Percentiles rank a stretch among this genome's conserved stretches.
phyloP scores from a whole-genome alignment of 2,797 vertebrate species.

The Tiaroga cobitis region DNA sequence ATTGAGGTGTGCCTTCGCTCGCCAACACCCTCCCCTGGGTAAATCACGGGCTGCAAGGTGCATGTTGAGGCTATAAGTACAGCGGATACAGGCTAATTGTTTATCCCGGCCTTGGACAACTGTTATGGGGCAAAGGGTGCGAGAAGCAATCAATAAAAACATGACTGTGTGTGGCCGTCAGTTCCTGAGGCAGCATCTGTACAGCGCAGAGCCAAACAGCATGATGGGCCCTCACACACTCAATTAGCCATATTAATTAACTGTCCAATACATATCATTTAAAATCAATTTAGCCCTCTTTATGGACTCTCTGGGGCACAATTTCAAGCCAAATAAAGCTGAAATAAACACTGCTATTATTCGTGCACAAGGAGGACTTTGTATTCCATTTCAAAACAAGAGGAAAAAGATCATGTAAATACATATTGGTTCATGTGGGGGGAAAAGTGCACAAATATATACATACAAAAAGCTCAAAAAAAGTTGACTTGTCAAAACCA shows the following conservation, averaged over 20 bases:
- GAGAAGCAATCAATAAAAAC: slow-evolving; percentile 72
- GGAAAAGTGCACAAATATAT: neutral
- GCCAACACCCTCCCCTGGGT: slow-evolving; percentile 57
- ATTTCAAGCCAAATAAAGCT: slow-evolving; percentile 76
- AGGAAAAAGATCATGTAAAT: neutral
- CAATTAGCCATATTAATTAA: slow-evolving; percentile 82
- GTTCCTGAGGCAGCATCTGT: slow-evolving; percentile 63
- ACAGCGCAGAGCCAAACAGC: slow-evolving; percentile 63
- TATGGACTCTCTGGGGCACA: slow-evolving; percentile 60
- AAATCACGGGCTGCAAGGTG: slow-evolving; percentile 69
- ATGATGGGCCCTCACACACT: slow-evolving; percentile 75
- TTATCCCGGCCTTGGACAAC: slow-evolving; percentile 59
- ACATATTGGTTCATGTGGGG: neutral
- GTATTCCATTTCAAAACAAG: neutral
- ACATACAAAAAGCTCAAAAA: slow-evolving; percentile 55
- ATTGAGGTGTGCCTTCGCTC: slow-evolving; percentile 49
- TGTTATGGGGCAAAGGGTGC: slow-evolving; percentile 61
- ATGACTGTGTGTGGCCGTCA: slow-evolving; percentile 57
- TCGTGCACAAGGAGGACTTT: slow-evolving; percentile 69
- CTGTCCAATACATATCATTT: slow-evolving; percentile 72
- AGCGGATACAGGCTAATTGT: slow-evolving; percentile 65
- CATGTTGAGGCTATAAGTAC: slow-evolving; percentile 65
- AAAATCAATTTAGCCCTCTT: slow-evolving; percentile 76
- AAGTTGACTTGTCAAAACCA: neutral
- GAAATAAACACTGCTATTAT: slow-evolving; percentile 70